Conservation (phyloP, 1,140 invertebrate species). For the Listronotus oregonensis region DNA sequence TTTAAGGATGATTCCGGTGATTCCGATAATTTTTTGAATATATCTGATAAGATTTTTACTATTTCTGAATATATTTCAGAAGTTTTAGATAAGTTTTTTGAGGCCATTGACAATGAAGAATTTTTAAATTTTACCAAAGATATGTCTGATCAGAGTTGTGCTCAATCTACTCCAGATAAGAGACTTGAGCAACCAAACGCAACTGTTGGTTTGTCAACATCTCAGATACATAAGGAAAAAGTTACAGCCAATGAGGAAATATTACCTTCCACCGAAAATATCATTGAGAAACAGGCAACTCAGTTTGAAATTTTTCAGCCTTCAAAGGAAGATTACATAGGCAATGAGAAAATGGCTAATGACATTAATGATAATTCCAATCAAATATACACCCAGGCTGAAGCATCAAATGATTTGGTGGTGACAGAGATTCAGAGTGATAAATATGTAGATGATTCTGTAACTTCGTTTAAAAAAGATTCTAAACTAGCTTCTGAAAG, state of each 20-base stretch:
- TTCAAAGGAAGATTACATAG: too few species aligned
- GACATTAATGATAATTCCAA: too few species aligned
- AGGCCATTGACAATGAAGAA: conserved; percentile 26
- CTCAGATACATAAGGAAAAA: too few species aligned
- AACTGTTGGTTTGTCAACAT: too few species aligned
- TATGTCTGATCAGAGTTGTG: conserved; percentile 18
- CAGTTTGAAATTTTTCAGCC: too few species aligned
- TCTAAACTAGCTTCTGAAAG: conserved; percentile 42
- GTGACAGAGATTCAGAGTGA: too few species aligned
- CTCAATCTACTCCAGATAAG: conserved; percentile 41
- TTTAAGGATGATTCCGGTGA: conserved; percentile 26
- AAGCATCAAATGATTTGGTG: too few species aligned
- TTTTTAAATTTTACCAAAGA: conserved; percentile 35
- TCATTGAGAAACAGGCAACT: too few species aligned
- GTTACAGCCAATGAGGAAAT: background rate
- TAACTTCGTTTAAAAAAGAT: conserved; percentile 47
- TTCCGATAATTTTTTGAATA: conserved; percentile 26
- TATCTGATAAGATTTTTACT: conserved; percentile 49
- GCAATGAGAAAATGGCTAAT: too few species aligned
- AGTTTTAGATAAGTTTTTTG: conserved; percentile 51
- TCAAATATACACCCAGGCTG: too few species aligned
- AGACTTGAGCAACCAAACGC: background rate
- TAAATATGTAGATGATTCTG: conserved; percentile 9
- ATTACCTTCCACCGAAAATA: conserved; percentile 5
- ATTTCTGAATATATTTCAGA: conserved; percentile 52